Evolutionary conservation across 1,140 invertebrate species (phyloP), one percentile per base, ranked within the genome.

Genomic region (Idris sp.): DNA sequence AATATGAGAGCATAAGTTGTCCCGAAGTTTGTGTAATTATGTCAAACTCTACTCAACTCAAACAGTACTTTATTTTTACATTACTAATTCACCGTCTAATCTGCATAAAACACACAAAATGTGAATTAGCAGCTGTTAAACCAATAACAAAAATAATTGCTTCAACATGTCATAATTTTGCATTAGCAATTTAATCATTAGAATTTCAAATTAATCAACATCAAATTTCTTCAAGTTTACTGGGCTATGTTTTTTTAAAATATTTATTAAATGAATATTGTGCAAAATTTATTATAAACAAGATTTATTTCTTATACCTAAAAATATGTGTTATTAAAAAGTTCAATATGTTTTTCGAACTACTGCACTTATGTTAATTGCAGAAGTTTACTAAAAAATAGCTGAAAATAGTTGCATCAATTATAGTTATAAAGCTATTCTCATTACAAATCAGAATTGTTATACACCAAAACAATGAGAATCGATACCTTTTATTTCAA

Each of bases 401-500:
- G n/a, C n/a, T n/a, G n/a, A n/a, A n/a, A n/a, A n/a, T 35, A 35
- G 22, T 38, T 49, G 19, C 31, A 41, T 31, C 41, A 35, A 30
- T 8, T 46, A 5, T 19, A n/a, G 59, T 58, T 71, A 54, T n/a
- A n/a, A n/a, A n/a, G n/a, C n/a, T n/a, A n/a, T n/a, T n/a, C n/a
- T 53, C 22, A 58, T 11, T 10, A 18, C 13, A 54, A 61, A 48
- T 41, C 44, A 48, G 46, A 71, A 61, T 54, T 46, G 54, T 38
- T 43, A 43, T 61, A 56, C 41, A 44, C 28, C 44, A 36, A 40
- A 71, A 71, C 67, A 54, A 61, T 46, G 31, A 28, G 19, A 71
- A 61, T 61, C 67, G 48, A 71, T 71, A 61, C 4, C 54, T 33
- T 53, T 71, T 46, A 61, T 61, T 71, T 71, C 41, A 61, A n/a